These are phyloP conservation scores for Rhagium mordax DNA, from an alignment of 2,888 invertebrate species.

Conservation along the genomic window DNA sequence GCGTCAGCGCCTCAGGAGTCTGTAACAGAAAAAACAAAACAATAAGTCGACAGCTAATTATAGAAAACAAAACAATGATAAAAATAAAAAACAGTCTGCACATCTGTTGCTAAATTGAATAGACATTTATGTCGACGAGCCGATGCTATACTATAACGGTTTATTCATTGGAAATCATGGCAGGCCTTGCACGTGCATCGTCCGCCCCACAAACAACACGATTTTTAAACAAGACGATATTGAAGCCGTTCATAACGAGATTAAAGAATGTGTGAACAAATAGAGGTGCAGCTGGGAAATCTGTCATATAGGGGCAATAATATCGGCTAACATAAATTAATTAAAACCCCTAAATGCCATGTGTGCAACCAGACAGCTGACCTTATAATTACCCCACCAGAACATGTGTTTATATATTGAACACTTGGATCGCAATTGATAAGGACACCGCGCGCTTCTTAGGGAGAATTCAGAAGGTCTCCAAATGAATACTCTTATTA, in stretches of 20 bases:
- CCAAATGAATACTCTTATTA: conserved; percentile 46
- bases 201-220: not conserved
- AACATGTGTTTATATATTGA: conserved; percentile 44
- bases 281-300: conserved; percentile 43
- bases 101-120: conserved; percentile 45
- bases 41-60: conserved; percentile 4
- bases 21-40: conserved; percentile 72
- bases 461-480: conserved; percentile 42
- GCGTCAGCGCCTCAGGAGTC: conserved; percentile 77
- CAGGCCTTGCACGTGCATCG: conserved; percentile 41
- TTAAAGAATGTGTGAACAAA: conserved; percentile 43
- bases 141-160: conserved; percentile 41
- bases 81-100: conserved; percentile 34
- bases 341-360: conserved; percentile 54
- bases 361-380: conserved; percentile 55
- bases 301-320: conserved; percentile 57
- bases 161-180: conserved; percentile 47
- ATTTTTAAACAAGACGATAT: conserved; percentile 41
- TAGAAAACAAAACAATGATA: not conserved
- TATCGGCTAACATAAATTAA: conserved; percentile 55
- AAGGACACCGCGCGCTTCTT: conserved; percentile 41
- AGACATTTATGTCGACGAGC: conserved; percentile 41
- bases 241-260: conserved; percentile 39
- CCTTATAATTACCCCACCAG: conserved; percentile 55
- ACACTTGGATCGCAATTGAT: conserved; percentile 41